Percentiles rank a stretch among this genome's conserved stretches.
Evolutionary conservation across 1,140 invertebrate genomes (phyloP).

Genomic region (Lysiphlebus fabarum): DNA sequence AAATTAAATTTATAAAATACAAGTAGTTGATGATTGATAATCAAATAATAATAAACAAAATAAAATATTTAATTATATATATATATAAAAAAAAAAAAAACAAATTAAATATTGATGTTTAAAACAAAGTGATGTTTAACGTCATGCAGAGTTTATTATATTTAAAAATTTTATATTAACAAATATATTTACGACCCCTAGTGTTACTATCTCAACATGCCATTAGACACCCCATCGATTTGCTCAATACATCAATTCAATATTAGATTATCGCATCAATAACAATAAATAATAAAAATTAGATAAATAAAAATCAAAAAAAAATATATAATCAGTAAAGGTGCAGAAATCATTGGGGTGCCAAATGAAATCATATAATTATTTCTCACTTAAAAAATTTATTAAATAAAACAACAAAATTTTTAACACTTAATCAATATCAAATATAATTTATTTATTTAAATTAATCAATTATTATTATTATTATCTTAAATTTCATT

Average conservation of each 20-base stretch:
- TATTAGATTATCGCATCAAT: constrained; percentile 45
- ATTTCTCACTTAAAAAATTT: no score
- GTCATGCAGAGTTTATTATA: constrained; percentile 44
- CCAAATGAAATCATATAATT: no score
- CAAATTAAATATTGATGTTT: constrained; percentile 14
- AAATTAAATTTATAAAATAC: no score
- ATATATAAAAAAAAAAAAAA: background rate
- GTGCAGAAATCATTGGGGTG: constrained; percentile 12
- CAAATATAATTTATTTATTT: background rate
- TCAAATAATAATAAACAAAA: no score
- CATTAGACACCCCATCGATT: constrained; percentile 41
- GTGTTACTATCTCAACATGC: constrained; percentile 48
- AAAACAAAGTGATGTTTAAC: constrained; percentile 25
- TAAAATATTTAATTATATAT: no score
- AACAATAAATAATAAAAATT: constrained; percentile 6
- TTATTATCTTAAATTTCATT: no score
- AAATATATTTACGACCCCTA: constrained; percentile 34
- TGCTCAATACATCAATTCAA: constrained; percentile 45
- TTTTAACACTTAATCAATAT: constrained; percentile 21
- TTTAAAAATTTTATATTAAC: constrained; percentile 49
- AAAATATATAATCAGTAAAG: constrained; percentile 1
- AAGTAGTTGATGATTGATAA: no score
- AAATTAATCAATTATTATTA: no score
- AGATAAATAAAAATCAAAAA: background rate
- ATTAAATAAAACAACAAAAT: background rate